Evolutionary conservation across 2,888 invertebrate genomes (phyloP), one percentile per base, ranked within the genome.

Genomic region (Criorhina ranunculi): DNA sequence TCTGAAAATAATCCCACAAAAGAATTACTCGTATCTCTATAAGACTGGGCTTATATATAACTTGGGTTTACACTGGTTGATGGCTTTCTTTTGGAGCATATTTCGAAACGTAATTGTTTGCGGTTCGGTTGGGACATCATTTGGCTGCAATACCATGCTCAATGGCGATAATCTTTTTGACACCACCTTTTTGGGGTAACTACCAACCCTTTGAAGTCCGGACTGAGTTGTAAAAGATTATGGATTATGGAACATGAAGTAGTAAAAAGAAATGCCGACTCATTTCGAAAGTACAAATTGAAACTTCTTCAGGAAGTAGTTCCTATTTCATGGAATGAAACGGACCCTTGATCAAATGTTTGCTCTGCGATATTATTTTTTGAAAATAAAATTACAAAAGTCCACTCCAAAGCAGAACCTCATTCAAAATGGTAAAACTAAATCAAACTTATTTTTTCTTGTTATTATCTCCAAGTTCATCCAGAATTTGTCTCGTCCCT

Each of bases 391-490:
- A 11, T 53, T 33, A 33, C 4, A 15, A 15, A 53, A 55, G 17
- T 55, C 17, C 11, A 2, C 40, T 40, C n/a, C 46, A 33, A 9
- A 11, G 62, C 31, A 9, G 6, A 31, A 31, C n/a, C 4, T 12
- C 12, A 49, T 29, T 55, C 40, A 44, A 57, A 70, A 53, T n/a
- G 29, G 15, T 19, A 37, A 66, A 40, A 53, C 51, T 29, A 11
- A 79, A 15, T 59, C 35, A 51, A 60, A 24, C 46, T 17, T n/a
- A n/a, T n/a, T n/a, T n/a, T 1, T 42, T 15, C 6, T 42, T 15
- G 7, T 17, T 42, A 42, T 42, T 42, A 59, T 35, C 40, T 60
- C 40, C 37, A 67, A 51, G 66, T 75, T 60, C 59, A 51, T 80
- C 31, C 31, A 35, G 37, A 67, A 60, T 51, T 77, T 31, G 53